Conservation (phyloP, 2,113 vertebrate species). For the Morone chrysops region DNA sequence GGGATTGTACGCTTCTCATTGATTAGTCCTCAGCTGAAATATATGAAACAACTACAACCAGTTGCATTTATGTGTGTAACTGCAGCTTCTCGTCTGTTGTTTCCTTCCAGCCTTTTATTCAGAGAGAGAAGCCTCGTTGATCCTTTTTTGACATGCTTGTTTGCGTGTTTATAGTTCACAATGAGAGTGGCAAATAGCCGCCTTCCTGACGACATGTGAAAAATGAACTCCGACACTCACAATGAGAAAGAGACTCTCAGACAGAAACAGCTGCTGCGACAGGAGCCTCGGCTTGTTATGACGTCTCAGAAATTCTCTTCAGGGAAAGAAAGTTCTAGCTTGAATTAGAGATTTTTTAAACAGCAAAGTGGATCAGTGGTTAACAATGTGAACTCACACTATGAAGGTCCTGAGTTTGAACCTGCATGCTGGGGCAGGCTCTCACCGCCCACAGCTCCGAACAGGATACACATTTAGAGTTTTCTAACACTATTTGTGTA, state of each 20-base stretch:
- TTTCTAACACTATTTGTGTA: background rate
- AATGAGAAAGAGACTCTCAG: conserved; percentile 26
- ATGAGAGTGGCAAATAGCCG: conserved; percentile 30
- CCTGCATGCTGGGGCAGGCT: background rate
- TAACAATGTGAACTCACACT: background rate
- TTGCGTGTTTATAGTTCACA: conserved; percentile 26
- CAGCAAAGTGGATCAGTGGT: background rate
- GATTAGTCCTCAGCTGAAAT: conserved; percentile 37
- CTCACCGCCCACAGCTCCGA: background rate
- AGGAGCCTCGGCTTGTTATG: conserved; percentile 14
- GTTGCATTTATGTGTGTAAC: conserved; percentile 10
- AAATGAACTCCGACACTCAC: conserved; percentile 47
- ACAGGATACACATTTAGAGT: background rate
- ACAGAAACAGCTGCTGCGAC: conserved; percentile 11
- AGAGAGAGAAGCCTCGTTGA: conserved; percentile 1
- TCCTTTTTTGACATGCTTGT: conserved; percentile 24
- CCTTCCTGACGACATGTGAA: conserved; percentile 42
- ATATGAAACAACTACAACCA: conserved; percentile 2
- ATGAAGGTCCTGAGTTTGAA: background rate
- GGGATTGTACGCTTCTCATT: background rate
- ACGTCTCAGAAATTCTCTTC: conserved; percentile 25
- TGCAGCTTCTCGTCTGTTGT: background rate
- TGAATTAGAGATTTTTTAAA: conserved; percentile 33
- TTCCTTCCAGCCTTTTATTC: background rate
- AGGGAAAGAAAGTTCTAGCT: conserved; percentile 16